Evolutionary conservation across 2,797 vertebrate species (phyloP), one percentile per base, ranked within the genome.

Genomic region (Alauda arvensis): DNA sequence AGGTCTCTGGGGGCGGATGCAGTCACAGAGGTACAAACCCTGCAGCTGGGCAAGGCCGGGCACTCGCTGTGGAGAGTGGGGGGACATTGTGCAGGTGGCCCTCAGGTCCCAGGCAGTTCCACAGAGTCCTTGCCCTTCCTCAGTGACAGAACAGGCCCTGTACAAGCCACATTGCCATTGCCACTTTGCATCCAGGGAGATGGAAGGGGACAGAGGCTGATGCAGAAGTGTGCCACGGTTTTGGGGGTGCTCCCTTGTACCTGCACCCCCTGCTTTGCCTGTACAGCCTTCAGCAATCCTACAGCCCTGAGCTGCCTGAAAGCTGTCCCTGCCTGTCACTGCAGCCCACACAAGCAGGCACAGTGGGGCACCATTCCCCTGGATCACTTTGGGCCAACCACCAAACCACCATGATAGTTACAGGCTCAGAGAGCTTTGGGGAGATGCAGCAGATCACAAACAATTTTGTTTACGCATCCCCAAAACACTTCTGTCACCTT

Each of bases 51-150:
- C 51, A 65, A 59, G 23, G 18, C 9, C 0, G 0, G 48, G 62
- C 21, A 13, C 34, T 21, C 1, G 0, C 88, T 77, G 66, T 1
- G 0, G 51, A 57, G 31, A 10, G 12, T 1, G 9, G 5, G 46
- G 67, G n/a, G 25, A 49, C 34, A 7, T 6, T n/a, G 72, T 75
- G 69, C 40, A 80, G 51, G 67, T 81, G 60, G 40, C 18, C 39
- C 48, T 66, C 60, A 7, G 31, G 17, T 83, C 7, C 8, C 68
- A 48, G 31, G 11, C 19, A 21, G 12, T 16, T 52, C 60, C 14
- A 1, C 13, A 42, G 24, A 77, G 62, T 28, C 55, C 28, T 65
- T 66, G 62, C 33, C n/a, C 28, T 82, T 86, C 71, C 63, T 46
- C 6, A 4, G 34, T 29, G 81, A 34, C 65, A 52, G 33, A n/a